These are phyloP conservation scores for western clawed frog (Xenopus tropicalis) DNA, from an alignment of 2,113 vertebrate species.

Conservation along the genomic window DNA sequence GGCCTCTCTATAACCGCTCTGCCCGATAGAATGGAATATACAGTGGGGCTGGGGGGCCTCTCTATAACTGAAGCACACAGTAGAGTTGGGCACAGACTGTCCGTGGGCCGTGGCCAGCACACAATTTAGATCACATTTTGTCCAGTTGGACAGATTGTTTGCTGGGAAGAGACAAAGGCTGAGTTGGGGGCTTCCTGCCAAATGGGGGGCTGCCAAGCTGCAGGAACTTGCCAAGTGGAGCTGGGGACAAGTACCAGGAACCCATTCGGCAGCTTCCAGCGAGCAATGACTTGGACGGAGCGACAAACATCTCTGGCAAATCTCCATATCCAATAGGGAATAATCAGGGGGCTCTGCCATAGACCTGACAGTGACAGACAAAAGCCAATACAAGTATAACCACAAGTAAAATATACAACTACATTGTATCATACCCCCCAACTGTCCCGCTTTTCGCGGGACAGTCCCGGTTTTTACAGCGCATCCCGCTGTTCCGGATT, in stretches of 20 bases:
- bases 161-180: neutral
- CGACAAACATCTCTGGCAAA: neutral
- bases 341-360: neutral
- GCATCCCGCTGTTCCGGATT: too few relatives aligned
- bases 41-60: too few relatives aligned
- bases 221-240: slow-evolving; percentile 25
- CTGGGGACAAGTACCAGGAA: slow-evolving; percentile 17
- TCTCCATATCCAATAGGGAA: neutral
- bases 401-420: too few relatives aligned
- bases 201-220: slow-evolving; percentile 20
- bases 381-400: too few relatives aligned
- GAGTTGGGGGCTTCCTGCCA: slow-evolving; percentile 5
- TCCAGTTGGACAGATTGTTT: slow-evolving; percentile 22
- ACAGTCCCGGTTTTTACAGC: too few relatives aligned
- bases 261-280: slow-evolving; percentile 29
- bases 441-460: too few relatives aligned
- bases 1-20: too few relatives aligned
- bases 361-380: too few relatives aligned
- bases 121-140: neutral
- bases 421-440: too few relatives aligned
- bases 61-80: neutral
- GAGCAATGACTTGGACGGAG: slow-evolving; percentile 31
- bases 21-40: too few relatives aligned
- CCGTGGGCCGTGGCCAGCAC: too few relatives aligned
- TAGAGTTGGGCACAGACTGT: too few relatives aligned